A percentile compares a stretch with the other conserved stretches of the same genome.
These are phyloP conservation scores for Pseudomyrmex concolor DNA, from an alignment of 1,140 invertebrate species.

Conservation along the genomic window DNA sequence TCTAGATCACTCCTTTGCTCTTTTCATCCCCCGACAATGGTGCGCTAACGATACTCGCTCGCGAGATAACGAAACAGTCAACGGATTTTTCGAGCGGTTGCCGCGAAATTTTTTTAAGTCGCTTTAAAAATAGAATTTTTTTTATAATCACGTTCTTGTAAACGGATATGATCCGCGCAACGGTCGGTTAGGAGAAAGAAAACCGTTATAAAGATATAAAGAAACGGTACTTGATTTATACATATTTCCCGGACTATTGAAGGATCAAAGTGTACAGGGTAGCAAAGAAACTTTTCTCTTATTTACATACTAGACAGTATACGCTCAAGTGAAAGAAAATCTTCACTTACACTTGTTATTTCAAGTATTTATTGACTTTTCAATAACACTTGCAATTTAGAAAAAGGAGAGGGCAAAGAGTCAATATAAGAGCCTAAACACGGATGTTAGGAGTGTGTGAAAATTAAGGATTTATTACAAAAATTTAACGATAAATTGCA, in stretches of 20 bases:
- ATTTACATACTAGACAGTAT: no score
- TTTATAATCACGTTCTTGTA: constrained; percentile 12
- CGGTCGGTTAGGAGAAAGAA: constrained; percentile 12
- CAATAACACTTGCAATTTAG: no score
- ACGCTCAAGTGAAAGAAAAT: no score
- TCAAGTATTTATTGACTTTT: no score
- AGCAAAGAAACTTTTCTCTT: no score
- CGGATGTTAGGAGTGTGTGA: no score
- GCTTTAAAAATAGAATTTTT: not conserved
- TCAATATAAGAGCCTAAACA: no score
- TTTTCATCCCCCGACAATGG: constrained; percentile 66
- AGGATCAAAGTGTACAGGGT: not conserved
- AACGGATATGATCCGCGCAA: constrained; percentile 17
- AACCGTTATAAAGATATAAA: constrained; percentile 13
- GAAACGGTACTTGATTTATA: not conserved
- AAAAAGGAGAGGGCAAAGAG: no score
- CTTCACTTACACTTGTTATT: no score
- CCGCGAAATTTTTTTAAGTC: constrained; percentile 34
- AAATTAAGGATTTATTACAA: no score
- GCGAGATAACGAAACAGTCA: constrained; percentile 58
- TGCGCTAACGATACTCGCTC: constrained; percentile 70
- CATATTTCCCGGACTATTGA: constrained; percentile 5
- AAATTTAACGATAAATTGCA: no score
- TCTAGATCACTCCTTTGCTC: constrained; percentile 41
- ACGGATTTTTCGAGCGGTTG: constrained; percentile 60